Evolutionary conservation across 2,113 vertebrate species (phyloP).

Genomic region (Hepsetus odoe): DNA sequence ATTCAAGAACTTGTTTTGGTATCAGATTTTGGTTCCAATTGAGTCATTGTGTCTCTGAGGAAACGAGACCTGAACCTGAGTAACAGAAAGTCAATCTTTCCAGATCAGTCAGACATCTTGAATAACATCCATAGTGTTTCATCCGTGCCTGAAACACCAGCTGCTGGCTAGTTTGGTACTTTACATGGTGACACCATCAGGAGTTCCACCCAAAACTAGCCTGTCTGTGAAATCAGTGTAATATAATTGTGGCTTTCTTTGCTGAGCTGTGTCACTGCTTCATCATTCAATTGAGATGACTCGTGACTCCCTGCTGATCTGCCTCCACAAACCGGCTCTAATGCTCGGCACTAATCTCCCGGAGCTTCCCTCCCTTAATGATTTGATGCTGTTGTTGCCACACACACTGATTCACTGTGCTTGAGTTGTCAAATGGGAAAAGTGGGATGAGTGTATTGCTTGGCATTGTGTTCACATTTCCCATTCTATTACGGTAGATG

Average conservation of each 20-base stretch:
- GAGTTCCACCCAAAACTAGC: too few relatives aligned
- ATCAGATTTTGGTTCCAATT: neutral
- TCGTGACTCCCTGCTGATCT: neutral
- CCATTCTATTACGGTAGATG: too few relatives aligned
- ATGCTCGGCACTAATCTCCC: neutral
- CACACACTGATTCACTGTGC: neutral
- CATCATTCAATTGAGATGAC: neutral
- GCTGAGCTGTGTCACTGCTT: neutral
- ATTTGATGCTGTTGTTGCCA: neutral
- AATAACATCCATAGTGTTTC: neutral
- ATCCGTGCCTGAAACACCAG: neutral
- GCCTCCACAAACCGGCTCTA: neutral
- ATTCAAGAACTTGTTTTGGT: neutral
- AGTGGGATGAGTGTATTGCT: too few relatives aligned
- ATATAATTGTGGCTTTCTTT: neutral
- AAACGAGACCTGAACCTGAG: neutral
- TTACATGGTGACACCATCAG: too few relatives aligned
- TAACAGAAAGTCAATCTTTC: neutral
- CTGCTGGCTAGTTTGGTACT: too few relatives aligned
- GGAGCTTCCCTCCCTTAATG: neutral
- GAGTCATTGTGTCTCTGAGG: neutral
- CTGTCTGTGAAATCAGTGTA: too few relatives aligned
- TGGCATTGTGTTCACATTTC: too few relatives aligned
- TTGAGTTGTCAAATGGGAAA: neutral
- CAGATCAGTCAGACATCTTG: neutral